Evolutionary conservation across 2,113 vertebrate species (phyloP).

Genomic region (Alosa alosa): DNA sequence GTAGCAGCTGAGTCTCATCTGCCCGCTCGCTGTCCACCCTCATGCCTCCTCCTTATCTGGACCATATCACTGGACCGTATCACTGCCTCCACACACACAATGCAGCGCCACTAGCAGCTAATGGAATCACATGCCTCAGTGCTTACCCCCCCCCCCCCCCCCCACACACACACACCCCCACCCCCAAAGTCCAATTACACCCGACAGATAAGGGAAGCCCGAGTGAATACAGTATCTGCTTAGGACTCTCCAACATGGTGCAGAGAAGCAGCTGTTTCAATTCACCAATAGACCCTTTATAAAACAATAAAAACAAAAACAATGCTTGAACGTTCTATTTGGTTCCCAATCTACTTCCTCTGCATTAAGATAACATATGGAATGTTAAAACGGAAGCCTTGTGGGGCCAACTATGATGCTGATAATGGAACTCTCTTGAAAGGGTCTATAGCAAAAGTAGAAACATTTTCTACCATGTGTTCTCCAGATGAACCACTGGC

Average conservation of each 20-base stretch:
- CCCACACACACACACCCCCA: neutral
- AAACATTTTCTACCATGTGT: neutral
- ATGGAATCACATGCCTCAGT: constrained; percentile 43
- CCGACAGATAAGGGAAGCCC: constrained; percentile 13
- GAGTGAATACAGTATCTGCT: neutral
- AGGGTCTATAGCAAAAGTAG: neutral
- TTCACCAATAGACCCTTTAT: neutral
- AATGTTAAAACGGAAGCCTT: too few species aligned
- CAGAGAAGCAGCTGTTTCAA: neutral
- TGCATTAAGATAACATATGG: too few species aligned
- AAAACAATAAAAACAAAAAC: neutral
- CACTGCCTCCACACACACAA: neutral
- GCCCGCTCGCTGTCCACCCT: neutral
- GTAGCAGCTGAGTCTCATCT: neutral
- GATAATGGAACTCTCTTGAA: too few species aligned
- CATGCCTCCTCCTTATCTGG: neutral
- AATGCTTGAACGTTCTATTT: neutral
- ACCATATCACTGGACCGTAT: neutral
- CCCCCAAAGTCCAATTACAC: constrained; percentile 33
- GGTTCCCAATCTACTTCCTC: too few species aligned
- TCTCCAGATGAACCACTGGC: neutral
- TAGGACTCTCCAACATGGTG: neutral
- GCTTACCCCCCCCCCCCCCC: neutral
- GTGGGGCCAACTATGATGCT: too few species aligned
- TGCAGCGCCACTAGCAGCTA: constrained; percentile 38